Base-by-base conservation (phyloP, 2,888 invertebrate species). In the Thecocarcelia acutangulata region DNA sequence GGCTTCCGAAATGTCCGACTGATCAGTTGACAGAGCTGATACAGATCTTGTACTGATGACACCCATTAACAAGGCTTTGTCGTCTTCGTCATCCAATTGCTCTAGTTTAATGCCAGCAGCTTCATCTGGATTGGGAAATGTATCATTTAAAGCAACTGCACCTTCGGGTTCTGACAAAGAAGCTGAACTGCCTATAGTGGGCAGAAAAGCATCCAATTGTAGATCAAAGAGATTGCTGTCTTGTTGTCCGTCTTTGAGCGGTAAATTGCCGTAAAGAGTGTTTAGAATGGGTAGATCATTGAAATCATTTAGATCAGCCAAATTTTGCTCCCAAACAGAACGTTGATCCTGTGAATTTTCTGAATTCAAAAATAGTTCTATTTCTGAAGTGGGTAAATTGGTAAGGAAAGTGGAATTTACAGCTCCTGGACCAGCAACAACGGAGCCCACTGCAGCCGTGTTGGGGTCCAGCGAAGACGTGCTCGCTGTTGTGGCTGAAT, bases 251-350 rank as follows among this genome's bases (percentile, higher is more conserved):
- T 87, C 86, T 90, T 92, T 85, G 84, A 91, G 84, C 6, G 90
- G 90, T 56, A 90, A 84, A 70, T 88, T 86, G 17, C 86, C 87
- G 72, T 90, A 90, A 2, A 87, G 88, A 61, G 85, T 86, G 50
- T 83, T 83, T 80, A 85, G 77, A 0, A 87, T 84, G 0, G 89
- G 85, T 61, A 87, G 81, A 68, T 89, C 89, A 3, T 90, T 92
- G 83, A 92, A 93, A 83, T 93, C 93, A 80, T 91, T 91, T 12
- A 93, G 86, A 87, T 93, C 93, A 0, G 93, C 93, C 82, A 93
- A 85, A 84, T 93, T 93, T 84, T 93, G 93, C 58, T 92, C 92
- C 85, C 91, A 91, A 0, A 93, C 92, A 0, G 93, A 92, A 24
- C 88, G 88, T 50, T 87, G 87, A 73, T 89, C 89, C 69, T 87